A percentile compares a stretch with the other conserved stretches of the same genome.
These are phyloP conservation scores for Acanthurus lineatus DNA, from an alignment of 2,797 vertebrate species.

Conservation along the genomic window DNA sequence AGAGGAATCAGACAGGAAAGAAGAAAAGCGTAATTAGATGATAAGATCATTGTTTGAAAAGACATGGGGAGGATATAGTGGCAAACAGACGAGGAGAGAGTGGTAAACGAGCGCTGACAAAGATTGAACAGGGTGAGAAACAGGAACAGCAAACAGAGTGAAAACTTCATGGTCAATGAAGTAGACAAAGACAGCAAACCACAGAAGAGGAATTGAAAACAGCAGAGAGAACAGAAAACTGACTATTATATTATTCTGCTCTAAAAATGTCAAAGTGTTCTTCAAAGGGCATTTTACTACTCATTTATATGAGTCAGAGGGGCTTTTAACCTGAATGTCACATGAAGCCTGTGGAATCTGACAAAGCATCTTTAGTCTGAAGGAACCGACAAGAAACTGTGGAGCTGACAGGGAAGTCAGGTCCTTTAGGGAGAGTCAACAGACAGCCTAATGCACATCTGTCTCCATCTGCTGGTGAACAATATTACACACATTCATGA, in stretches of 20 bases:
- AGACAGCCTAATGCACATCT: neutral
- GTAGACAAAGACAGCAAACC: neutral
- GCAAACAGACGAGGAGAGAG: no score
- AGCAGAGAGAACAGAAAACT: neutral
- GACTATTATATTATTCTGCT: neutral
- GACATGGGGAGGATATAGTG: neutral
- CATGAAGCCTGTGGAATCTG: neutral
- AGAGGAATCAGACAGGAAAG: neutral
- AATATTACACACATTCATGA: neutral
- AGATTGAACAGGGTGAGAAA: no score
- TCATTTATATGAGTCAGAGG: neutral
- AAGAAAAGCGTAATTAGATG: neutral
- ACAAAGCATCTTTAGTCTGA: neutral
- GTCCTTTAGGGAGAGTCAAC: neutral
- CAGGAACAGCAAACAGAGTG: neutral
- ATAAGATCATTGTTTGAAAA: no score
- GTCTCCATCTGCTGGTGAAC: slow-evolving; percentile 70
- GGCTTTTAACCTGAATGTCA: neutral
- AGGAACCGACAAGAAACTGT: neutral
- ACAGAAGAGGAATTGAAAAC: slow-evolving; percentile 20
- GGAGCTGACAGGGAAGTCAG: neutral
- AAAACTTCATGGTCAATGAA: neutral
- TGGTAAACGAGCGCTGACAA: no score
- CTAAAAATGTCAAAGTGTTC: neutral
- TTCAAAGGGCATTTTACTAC: neutral